Conservation (phyloP, 2,113 vertebrate species). For the Glaucidium brasilianum region DNA sequence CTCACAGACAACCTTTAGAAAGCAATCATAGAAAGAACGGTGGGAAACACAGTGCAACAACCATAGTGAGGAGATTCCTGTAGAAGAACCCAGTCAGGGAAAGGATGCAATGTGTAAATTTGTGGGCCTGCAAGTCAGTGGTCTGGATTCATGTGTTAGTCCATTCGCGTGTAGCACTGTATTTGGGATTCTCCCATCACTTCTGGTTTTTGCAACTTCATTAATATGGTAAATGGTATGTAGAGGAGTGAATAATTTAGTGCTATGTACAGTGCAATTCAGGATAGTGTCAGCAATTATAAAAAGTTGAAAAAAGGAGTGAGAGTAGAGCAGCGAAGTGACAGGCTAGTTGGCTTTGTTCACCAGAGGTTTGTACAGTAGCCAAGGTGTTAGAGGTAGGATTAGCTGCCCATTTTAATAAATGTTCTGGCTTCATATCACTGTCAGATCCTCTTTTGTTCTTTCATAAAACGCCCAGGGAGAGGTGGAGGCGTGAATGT, state of each 20-base stretch:
- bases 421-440: background rate
- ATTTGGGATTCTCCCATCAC: background rate
- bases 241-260: background rate
- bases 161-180: background rate
- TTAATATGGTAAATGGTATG: background rate
- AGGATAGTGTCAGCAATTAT: background rate
- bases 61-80: accelerated
- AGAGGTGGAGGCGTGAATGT: background rate
- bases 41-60: background rate
- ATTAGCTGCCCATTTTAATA: background rate
- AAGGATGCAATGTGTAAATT: background rate
- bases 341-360: background rate
- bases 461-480: background rate
- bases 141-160: background rate
- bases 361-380: background rate
- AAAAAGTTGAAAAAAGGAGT: background rate
- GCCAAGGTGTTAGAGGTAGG: background rate
- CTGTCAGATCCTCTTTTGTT: background rate
- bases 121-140: accelerated
- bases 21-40: background rate
- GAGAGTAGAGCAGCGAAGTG: background rate
- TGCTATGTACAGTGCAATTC: background rate
- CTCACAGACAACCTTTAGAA: background rate
- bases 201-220: background rate
- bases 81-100: background rate